phyloP scores from a whole-genome alignment of 2,888 invertebrate genomes.

The Tetrapedia diversipes region DNA sequence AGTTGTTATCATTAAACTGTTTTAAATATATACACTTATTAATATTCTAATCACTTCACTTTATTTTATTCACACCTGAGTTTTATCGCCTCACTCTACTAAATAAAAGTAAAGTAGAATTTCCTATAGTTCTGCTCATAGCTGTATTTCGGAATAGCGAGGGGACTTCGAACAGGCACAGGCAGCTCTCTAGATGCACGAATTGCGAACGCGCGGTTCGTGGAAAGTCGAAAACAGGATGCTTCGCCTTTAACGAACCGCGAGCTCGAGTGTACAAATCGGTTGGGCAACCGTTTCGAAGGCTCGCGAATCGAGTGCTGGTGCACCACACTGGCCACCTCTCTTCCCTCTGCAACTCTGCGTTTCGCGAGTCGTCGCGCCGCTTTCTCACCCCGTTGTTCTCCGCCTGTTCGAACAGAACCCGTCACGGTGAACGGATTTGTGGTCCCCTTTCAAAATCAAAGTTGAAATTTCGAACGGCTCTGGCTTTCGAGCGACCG shows the following conservation, averaged over 20 bases:
- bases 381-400: not conserved
- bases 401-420: not conserved
- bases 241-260: conserved; percentile 69
- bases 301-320: conserved; percentile 5
- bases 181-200: not conserved
- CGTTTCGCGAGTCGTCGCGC: not conserved
- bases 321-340: not conserved
- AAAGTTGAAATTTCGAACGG: conserved; percentile 1
- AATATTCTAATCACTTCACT: no score
- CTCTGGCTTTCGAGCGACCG: not conserved
- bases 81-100: no score
- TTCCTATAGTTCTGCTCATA: no score
- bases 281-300: conserved; percentile 48
- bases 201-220: conserved; percentile 20
- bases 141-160: no score
- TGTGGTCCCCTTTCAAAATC: conserved; percentile 7
- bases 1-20: no score
- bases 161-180: not conserved
- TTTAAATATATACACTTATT: no score
- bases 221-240: conserved; percentile 72
- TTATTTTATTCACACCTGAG: no score
- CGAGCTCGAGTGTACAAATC: conserved; percentile 45
- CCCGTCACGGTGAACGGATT: not conserved
- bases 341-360: not conserved
- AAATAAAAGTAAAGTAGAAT: no score